phyloP scores from a whole-genome alignment of 92 coral and sea anemone genomes.

The Heteractis magnifica region DNA sequence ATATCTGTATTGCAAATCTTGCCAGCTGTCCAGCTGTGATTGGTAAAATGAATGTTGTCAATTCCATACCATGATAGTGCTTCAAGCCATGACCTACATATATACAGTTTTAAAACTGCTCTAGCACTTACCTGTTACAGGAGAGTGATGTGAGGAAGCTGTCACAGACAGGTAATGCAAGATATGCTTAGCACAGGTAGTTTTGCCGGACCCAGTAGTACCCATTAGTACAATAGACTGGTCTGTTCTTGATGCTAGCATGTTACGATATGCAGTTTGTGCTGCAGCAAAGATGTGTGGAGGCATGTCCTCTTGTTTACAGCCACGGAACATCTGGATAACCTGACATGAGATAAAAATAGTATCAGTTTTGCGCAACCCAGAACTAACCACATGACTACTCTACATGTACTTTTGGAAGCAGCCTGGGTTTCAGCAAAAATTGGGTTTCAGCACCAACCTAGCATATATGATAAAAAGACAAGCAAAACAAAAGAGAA shows the following conservation, averaged over 20 bases:
- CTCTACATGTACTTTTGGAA: no score
- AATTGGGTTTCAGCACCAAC: no score
- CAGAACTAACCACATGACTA: no score
- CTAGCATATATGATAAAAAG: no score
- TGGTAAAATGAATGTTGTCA: no score
- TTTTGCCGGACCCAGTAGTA: constrained; percentile 93
- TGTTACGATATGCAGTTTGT: constrained; percentile 93
- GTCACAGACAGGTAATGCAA: constrained; percentile 82
- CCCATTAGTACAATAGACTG: constrained; percentile 95
- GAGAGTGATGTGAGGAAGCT: constrained; percentile 81
- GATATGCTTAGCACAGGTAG: constrained; percentile 74
- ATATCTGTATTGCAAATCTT: no score
- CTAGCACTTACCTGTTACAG: constrained; percentile 71
- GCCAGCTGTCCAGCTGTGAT: no score
- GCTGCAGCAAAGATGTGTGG: constrained; percentile 97
- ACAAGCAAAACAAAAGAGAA: no score
- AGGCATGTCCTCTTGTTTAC: constrained; percentile 99
- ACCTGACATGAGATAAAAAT: constrained; percentile 59
- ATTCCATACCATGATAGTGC: no score
- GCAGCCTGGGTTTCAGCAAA: no score
- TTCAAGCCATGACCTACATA: no score
- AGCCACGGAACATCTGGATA: constrained; percentile 99
- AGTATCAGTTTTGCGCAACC: background rate
- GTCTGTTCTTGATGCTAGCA: constrained; percentile 93
- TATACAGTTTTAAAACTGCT: background rate